Evolutionary conservation across 2,797 vertebrate species (phyloP), one percentile per base, ranked within the genome.

Genomic region (Sebastes minor): DNA sequence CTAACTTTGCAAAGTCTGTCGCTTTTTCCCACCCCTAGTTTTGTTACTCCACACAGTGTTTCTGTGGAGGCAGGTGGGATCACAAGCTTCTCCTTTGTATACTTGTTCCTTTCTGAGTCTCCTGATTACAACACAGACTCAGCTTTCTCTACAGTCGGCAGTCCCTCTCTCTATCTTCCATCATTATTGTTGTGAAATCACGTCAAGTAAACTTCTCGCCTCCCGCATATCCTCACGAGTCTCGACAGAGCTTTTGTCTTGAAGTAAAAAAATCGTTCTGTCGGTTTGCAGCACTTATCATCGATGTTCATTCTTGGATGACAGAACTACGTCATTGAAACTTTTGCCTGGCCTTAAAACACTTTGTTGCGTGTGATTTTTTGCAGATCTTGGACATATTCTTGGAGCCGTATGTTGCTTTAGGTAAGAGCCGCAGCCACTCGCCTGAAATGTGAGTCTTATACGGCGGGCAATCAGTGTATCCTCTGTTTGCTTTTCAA

Each of bases 401-500:
- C 82, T 87, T 14, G 1, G 46, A 56, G 66, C 53, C 2, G 53
- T 23, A 13, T 35, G 66, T 61, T 22, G 28, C 66, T 66, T 38
- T 25, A 57, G 82, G 81, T 67, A 33, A 83, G 73, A 90, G 87
- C 38, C 7, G 63, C 74, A 53, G 84, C 85, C 14, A 66, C 82
- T 84, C 35, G 81, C 68, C 52, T 86, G 66, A 60, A 79, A 86
- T 64, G 64, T 72, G 65, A 76, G 80, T 89, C 82, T 89, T 83
- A 76, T 84, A 63, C 74, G 38, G 84, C 77, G 73, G 72, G 91
- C 89, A 94, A 95, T 94, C 93, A 95, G 94, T 1, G 86, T 55
- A 52, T 87, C 84, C 86, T 92, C 91, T 91, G 91, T 94, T 93
- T 91, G 80, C 88, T 89, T 89, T 82, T 94, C 92, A 92, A 93